phyloP scores from a whole-genome alignment of 2,888 invertebrate genomes.

The Diaphora mendica region DNA sequence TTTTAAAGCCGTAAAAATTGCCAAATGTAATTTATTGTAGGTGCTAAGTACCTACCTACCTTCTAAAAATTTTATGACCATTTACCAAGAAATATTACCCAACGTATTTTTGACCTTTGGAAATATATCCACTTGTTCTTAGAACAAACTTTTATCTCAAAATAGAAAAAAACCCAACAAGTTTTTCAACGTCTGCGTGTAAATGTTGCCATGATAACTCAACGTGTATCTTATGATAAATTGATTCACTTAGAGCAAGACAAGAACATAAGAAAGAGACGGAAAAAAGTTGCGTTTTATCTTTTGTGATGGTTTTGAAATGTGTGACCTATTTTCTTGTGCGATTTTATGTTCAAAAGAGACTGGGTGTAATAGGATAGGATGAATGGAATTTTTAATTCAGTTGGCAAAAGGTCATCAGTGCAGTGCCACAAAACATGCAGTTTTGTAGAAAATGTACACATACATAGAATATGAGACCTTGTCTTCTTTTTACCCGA shows the following conservation, averaged over 20 bases:
- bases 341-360: not conserved
- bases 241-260: conserved; percentile 47
- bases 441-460: no score
- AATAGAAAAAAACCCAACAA: conserved; percentile 20
- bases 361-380: not conserved
- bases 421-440: no score
- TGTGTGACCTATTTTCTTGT: not conserved
- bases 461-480: no score
- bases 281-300: conserved; percentile 11
- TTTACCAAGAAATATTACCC: not conserved
- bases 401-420: no score
- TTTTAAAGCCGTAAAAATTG: not conserved
- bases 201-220: conserved; percentile 44
- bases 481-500: no score
- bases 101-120: not conserved
- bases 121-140: conserved; percentile 9
- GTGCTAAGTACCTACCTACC: not conserved
- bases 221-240: conserved; percentile 44
- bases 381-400: no score
- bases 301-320: conserved; percentile 15
- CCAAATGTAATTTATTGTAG: not conserved
- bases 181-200: conserved; percentile 38
- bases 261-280: conserved; percentile 8
- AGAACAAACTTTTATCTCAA: conserved; percentile 17
- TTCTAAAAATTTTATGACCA: not conserved